phyloP scores from a whole-genome alignment of 64 coral and sea anemone genomes.

The Pocillopora verrucosa region DNA sequence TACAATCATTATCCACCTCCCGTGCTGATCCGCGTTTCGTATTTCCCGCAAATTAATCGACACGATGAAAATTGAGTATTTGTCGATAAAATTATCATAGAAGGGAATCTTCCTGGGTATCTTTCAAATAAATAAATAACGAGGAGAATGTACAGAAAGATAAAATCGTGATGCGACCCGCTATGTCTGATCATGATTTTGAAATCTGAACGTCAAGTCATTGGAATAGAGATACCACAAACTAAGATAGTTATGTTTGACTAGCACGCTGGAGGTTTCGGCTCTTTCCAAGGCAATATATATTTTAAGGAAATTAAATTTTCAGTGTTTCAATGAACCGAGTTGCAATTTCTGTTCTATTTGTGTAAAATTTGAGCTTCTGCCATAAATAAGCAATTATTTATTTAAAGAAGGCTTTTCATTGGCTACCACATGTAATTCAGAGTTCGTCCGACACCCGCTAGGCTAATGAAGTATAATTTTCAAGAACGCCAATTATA shows the following conservation, averaged over 20 bases:
- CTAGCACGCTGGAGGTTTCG: not conserved
- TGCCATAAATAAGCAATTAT: not conserved
- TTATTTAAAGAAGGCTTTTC: not conserved
- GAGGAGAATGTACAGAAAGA: not conserved
- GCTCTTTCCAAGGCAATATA: not conserved
- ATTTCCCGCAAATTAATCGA: not conserved
- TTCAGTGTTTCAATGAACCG: not conserved
- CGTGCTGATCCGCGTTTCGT: not conserved
- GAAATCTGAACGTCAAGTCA: not conserved
- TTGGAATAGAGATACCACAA: not conserved
- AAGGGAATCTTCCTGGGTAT: not conserved
- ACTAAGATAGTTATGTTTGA: not conserved
- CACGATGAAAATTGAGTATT: not conserved
- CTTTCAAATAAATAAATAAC: not conserved
- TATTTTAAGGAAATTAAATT: constrained; percentile 12
- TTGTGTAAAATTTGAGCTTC: not conserved
- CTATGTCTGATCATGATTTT: not conserved
- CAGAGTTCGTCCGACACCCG: not conserved
- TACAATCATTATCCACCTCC: not conserved
- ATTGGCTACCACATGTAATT: not conserved
- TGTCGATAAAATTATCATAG: not conserved
- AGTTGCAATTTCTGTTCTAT: not conserved
- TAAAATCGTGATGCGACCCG: not conserved
- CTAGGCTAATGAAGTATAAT: not conserved
- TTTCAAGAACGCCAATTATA: constrained; percentile 8